Percentiles rank a stretch among this genome's conserved stretches.
Evolutionary conservation across 2,888 invertebrate species (phyloP).

Genomic region (Leptopilina myrica): DNA sequence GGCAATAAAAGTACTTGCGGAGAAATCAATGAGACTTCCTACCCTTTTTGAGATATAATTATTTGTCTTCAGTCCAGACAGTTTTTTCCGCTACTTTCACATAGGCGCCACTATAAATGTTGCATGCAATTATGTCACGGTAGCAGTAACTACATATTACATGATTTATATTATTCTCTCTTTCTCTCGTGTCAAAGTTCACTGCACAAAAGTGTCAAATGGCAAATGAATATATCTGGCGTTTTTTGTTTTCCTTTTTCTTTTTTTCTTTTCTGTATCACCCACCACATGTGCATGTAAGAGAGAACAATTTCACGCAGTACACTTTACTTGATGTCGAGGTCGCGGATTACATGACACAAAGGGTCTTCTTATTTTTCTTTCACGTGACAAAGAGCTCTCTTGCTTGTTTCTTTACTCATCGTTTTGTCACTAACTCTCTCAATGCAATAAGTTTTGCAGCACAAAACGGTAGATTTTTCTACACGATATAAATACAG

Average conservation of each 20-base stretch:
- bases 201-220: slow-evolving; percentile 20
- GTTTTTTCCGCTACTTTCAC: slow-evolving; percentile 34
- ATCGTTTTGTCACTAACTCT: slow-evolving; percentile 25
- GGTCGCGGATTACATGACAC: slow-evolving; percentile 49
- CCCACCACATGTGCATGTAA: neutral
- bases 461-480: neutral
- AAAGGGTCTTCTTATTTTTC: slow-evolving; percentile 47
- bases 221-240: neutral
- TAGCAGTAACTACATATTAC: slow-evolving; percentile 5
- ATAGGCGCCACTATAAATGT: slow-evolving; percentile 19
- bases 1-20: neutral
- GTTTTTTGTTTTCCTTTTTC: neutral
- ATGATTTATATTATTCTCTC: slow-evolving; percentile 31
- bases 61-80: neutral
- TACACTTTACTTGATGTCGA: slow-evolving; percentile 43
- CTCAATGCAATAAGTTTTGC: slow-evolving; percentile 5
- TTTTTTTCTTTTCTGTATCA: neutral
- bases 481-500: slow-evolving; percentile 13
- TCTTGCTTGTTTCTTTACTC: slow-evolving; percentile 26
- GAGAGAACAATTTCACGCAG: slow-evolving; percentile 33
- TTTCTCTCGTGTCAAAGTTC: slow-evolving; percentile 4
- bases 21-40: neutral
- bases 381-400: slow-evolving; percentile 24
- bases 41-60: neutral
- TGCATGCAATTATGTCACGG: slow-evolving; percentile 26